Evolutionary conservation across 1,140 invertebrate genomes (phyloP), one percentile per base, ranked within the genome.

Genomic region (Aphaenogaster ashmeadi): DNA sequence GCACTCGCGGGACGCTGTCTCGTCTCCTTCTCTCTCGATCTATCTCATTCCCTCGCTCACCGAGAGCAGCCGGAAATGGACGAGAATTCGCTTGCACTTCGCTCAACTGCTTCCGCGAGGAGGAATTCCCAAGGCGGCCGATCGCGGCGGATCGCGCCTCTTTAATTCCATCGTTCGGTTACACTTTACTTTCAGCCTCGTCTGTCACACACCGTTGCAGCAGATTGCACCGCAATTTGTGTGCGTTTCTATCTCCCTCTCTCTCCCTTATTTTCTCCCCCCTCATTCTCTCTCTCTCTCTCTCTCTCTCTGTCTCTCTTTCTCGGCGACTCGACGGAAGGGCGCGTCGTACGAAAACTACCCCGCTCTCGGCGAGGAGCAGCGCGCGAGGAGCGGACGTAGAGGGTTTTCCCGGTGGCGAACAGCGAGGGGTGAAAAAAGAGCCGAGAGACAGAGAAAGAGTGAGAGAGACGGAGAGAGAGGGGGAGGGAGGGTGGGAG

Each of bases 301-400:
- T 21, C 56, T 62, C 69, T 77, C 44, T 56, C 18, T 86, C 74
- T 64, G 36, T 54, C 44, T 66, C 38, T 33, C 38, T 60, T 8
- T 44, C 64, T 83, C 81, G 1, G 9, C 41, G 75, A 18, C 13
- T 52, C 54, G 89, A 75, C 47, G 56, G 72, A 91, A 92, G 89
- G 91, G 88, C 90, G 89, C 91, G 91, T 87, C 90, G 87, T 91
- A 87, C 66, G 87, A 91, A 92, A 91, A 94, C 92, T 94, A 85
- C 91, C 85, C 90, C 88, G 89, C 86, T 90, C 87, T 84, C 75
- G 54, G 72, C 50, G 87, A 80, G 27, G 78, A 90, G 74, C 71
- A 89, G 69, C 58, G 77, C n/a, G 80, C 21, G 36, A 66, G 74
- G 47, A 81, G 44, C 33, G 15, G 58, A 62, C 56, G 47, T 9